phyloP scores from a whole-genome alignment of 2,888 invertebrate species.

The Orthosia gothica region DNA sequence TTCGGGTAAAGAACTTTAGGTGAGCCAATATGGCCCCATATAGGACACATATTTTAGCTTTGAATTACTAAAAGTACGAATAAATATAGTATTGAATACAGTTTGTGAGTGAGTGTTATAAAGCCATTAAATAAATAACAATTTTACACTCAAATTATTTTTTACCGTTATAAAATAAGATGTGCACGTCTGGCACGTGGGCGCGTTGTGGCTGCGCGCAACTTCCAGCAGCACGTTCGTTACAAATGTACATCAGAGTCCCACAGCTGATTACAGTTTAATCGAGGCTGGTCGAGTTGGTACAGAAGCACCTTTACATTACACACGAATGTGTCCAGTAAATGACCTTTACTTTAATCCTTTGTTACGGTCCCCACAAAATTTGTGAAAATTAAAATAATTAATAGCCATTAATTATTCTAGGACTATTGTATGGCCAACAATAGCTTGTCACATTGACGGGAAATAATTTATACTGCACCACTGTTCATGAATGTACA shows the following conservation, averaged over 20 bases:
- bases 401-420: constrained; percentile 71
- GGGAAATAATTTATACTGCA: constrained; percentile 74
- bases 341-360: constrained; percentile 8
- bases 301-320: background rate
- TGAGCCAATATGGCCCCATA: too few relatives aligned
- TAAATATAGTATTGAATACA: too few relatives aligned
- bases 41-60: too few relatives aligned
- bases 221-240: too few relatives aligned
- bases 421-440: constrained; percentile 69
- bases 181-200: too few relatives aligned
- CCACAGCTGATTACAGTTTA: background rate
- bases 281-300: background rate
- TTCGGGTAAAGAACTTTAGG: too few relatives aligned
- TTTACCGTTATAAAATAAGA: too few relatives aligned
- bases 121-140: too few relatives aligned
- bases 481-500: constrained; percentile 70
- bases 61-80: too few relatives aligned
- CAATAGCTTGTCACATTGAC: constrained; percentile 72
- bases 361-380: constrained; percentile 36
- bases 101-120: too few relatives aligned
- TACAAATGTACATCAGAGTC: background rate
- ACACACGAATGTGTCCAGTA: background rate
- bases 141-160: too few relatives aligned
- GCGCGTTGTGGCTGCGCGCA: too few relatives aligned
- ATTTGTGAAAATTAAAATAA: constrained; percentile 68